Conservation (phyloP, 2,888 invertebrate species). For the Leucophora obtusa region DNA sequence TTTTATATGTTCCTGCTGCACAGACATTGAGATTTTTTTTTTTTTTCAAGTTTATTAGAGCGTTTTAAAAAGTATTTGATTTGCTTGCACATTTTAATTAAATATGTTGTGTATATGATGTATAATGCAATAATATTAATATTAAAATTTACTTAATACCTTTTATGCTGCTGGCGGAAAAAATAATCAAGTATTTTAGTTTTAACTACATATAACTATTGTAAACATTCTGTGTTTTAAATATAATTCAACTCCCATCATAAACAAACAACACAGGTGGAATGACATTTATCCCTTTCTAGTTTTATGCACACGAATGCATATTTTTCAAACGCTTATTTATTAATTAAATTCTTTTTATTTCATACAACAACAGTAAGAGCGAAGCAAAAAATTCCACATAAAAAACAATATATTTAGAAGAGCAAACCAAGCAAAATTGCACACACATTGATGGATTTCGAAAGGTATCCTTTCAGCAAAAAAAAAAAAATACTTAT, state of each 20-base stretch:
- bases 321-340: constrained; percentile 70
- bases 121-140: constrained; percentile 27
- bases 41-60: constrained; percentile 45
- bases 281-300: constrained; percentile 67
- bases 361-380: constrained; percentile 26
- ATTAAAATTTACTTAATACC: constrained; percentile 47
- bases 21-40: constrained; percentile 19
- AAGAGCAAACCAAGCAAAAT: constrained; percentile 63
- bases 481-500: neutral
- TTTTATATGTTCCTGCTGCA: too few relatives aligned
- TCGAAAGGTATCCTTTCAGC: constrained; percentile 62
- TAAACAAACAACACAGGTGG: constrained; percentile 62
- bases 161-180: constrained; percentile 35
- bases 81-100: constrained; percentile 60
- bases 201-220: neutral
- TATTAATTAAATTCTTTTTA: constrained; percentile 71
- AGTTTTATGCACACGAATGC: constrained; percentile 63
- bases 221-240: constrained; percentile 40
- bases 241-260: constrained; percentile 49
- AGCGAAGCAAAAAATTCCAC: constrained; percentile 36
- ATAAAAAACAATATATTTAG: constrained; percentile 57
- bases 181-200: constrained; percentile 49
- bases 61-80: constrained; percentile 40
- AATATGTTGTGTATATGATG: constrained; percentile 28
- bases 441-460: constrained; percentile 64